Percentiles rank a stretch among this genome's conserved stretches.
phyloP scores from a whole-genome alignment of 2,797 vertebrate species.

The Dipus sagitta region DNA sequence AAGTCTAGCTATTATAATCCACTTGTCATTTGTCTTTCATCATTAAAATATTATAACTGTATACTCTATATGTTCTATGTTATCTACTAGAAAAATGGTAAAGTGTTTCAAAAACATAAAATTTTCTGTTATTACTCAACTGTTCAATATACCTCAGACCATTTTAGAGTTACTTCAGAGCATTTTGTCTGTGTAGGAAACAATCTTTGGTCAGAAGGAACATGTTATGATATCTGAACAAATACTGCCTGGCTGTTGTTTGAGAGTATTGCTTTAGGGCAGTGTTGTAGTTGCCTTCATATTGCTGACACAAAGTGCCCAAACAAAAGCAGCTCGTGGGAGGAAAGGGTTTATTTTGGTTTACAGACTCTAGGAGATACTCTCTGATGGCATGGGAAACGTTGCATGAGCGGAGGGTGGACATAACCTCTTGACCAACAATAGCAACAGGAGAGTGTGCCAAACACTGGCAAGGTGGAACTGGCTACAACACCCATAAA shows the following conservation, averaged over 20 bases:
- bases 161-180: conserved; percentile 68
- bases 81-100: conserved; percentile 80
- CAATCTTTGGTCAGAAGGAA: conserved; percentile 49
- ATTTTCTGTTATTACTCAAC: conserved; percentile 51
- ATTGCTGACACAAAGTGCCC: too few relatives aligned
- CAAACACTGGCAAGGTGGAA: too few relatives aligned
- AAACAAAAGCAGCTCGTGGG: too few relatives aligned
- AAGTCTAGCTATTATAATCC: conserved; percentile 54
- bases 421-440: too few relatives aligned
- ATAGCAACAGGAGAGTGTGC: too few relatives aligned
- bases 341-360: too few relatives aligned
- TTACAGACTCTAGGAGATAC: too few relatives aligned
- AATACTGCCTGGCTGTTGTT: not conserved
- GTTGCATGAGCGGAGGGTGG: too few relatives aligned
- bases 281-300: not conserved
- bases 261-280: conserved; percentile 7
- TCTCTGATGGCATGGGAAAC: too few relatives aligned
- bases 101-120: conserved; percentile 82
- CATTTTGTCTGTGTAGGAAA: conserved; percentile 37
- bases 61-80: conserved; percentile 75
- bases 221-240: conserved; percentile 17
- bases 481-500: too few relatives aligned
- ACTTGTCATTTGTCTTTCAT: conserved; percentile 80
- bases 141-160: conserved; percentile 61
- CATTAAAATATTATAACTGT: conserved; percentile 81